Base-by-base conservation (phyloP, 2,113 vertebrate species). In the Lepisosteus osseus region DNA sequence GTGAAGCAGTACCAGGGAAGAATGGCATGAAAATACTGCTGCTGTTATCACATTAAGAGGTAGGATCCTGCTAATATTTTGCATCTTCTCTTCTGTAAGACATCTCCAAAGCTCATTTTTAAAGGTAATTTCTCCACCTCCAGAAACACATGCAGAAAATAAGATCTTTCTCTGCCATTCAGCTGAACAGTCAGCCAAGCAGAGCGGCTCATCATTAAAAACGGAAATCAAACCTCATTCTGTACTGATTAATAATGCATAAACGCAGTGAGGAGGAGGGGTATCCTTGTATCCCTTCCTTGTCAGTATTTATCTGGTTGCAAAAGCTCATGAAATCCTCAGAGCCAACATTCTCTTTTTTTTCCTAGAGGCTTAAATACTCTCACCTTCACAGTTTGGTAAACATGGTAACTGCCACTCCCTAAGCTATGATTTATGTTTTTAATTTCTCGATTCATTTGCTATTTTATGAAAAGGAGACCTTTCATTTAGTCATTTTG, bases 181-280 rank as follows among this genome's bases (percentile, higher is more conserved):
- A 51, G 5, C 2, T 1, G 47, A 5, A 51, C 47, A 51, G 47
- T 6, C 47, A 51, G 1, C 29, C 29, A 29, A 29, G 29, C 29
- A 5, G 47, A 6, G 5, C 47, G 5, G 47, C 47, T 9, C 47
- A 51, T 9, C 47, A 51, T 51, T 51, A 2, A 41, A 69, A 64
- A 54, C 61, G 51, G 45, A 63, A 65, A 55, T 67, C 11, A 54
- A 47, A 55, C 42, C 62, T 67, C 40, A 51, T 61, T 73, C 6
- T 68, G 29, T 29, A 47, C 1, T 40, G 3, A 79, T 79, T 8
- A 80, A 81, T 78, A 77, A 80, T 75, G 64, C 69, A 77, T 7
- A 68, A 41, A 6, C 17, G 13, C 61, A 9, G 65, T 54, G 15
- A 77, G 57, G 63, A 74, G 62, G 7, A 66, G 45, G 67, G 3